These are phyloP conservation scores for Plebejus anna DNA, from an alignment of 2,888 invertebrate species.

Conservation along the genomic window DNA sequence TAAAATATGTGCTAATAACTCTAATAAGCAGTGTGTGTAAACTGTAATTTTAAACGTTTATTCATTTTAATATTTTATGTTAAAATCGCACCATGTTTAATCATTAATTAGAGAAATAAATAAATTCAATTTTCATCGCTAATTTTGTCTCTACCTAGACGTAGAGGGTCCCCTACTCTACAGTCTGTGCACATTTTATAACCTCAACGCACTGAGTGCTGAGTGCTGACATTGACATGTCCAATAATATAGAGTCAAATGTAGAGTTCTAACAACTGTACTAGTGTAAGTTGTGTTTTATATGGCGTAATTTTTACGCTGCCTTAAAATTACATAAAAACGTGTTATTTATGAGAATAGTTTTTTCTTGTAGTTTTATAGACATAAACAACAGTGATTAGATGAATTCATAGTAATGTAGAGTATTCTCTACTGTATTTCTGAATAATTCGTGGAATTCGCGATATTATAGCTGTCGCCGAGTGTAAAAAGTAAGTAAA, in stretches of 20 bases:
- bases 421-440: background rate
- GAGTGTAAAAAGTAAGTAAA: constrained; percentile 4
- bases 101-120: too few relatives aligned
- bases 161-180: background rate
- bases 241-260: constrained; percentile 1
- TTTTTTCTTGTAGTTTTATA: background rate
- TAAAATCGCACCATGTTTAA: too few relatives aligned
- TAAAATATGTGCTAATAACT: background rate
- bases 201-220: background rate
- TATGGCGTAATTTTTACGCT: constrained; percentile 18
- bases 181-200: constrained; percentile 16
- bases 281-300: background rate
- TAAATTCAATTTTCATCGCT: background rate
- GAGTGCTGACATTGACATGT: constrained; percentile 5
- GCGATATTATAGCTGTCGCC: background rate
- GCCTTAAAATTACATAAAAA: background rate
- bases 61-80: background rate
- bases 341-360: background rate
- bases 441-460: background rate
- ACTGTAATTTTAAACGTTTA: background rate
- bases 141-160: background rate
- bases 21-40: background rate
- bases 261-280: constrained; percentile 20
- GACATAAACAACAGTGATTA: background rate
- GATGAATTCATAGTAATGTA: background rate